These are phyloP conservation scores for Leptatherina wallacei DNA, from an alignment of 2,797 vertebrate species.

Conservation along the genomic window DNA sequence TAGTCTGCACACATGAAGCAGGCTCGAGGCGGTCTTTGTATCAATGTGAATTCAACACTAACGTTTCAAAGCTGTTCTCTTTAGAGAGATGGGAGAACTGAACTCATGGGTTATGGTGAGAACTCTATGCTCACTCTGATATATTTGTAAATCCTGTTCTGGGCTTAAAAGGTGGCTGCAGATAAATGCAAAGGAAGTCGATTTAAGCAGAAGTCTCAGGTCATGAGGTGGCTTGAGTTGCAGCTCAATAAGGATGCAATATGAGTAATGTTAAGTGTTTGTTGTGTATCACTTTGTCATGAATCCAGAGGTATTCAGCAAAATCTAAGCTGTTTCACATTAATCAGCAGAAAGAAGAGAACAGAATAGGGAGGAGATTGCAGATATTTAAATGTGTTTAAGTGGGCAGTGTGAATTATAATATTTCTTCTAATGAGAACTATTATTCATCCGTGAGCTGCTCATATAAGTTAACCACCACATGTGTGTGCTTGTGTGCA, in stretches of 20 bases:
- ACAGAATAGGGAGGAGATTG: constrained; percentile 13
- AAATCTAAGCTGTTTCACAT: constrained; percentile 25
- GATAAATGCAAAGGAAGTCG: constrained; percentile 28
- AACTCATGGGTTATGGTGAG: constrained; percentile 10
- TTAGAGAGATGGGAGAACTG: background rate
- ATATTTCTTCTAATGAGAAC: constrained; percentile 50
- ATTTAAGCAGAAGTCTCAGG: constrained; percentile 16
- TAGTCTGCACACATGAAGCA: background rate
- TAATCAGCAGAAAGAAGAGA: constrained; percentile 13
- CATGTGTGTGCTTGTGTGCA: background rate
- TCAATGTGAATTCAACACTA: background rate
- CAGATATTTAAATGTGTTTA: constrained; percentile 39
- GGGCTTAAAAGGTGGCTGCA: constrained; percentile 19
- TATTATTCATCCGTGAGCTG: constrained; percentile 52
- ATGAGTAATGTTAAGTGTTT: background rate
- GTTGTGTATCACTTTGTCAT: constrained; percentile 1
- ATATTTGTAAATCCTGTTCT: constrained; percentile 30
- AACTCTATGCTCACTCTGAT: constrained; percentile 22
- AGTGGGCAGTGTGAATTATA: constrained; percentile 39
- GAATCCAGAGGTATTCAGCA: constrained; percentile 7
- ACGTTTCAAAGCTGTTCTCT: constrained; percentile 3
- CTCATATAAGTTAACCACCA: constrained; percentile 37
- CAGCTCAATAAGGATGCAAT: constrained; percentile 3
- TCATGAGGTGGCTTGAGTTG: constrained; percentile 8
- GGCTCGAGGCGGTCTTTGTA: background rate